Evolutionary conservation across 2,797 vertebrate species (phyloP), one percentile per base, ranked within the genome.

Genomic region (Morelia viridis): DNA sequence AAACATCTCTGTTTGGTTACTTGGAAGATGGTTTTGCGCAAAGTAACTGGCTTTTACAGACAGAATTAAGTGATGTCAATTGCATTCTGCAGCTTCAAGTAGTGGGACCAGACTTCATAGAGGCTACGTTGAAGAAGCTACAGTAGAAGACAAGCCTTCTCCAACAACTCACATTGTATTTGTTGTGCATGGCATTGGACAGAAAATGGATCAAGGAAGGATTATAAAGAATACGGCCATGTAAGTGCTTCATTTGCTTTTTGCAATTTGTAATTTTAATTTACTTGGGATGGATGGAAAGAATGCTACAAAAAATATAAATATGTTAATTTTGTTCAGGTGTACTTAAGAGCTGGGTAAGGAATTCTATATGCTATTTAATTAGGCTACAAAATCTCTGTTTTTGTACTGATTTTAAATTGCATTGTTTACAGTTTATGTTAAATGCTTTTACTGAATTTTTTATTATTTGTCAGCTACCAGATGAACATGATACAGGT

Each of bases 201-300:
- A 99, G 98, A 99, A 99, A 97, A 99, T 99, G 99, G 99, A 99
- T 97, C 98, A 99, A 97, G 99, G 99, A 26, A 99, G 99, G 96
- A 99, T 99, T 94, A 99, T 99, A 95, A 99, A 99, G 98, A 99
- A 99, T 96, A 99, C 99, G 57, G 99, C 98, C 96, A 99, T 99
- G 99, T 99, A 97, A 99, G 99, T 98, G 60, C 84, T 93, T 91
- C 3, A 3, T 84, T n/a, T 5, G 93, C n/a, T 83, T 22, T 46
- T 56, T 11, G 19, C 76, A 80, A 46, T 4, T 10, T 80, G 76
- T 24, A 24, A 46, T 80, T 80, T 46, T 80, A 41, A 24, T 46
- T 11, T 80, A 46, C 0, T 46, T 80, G 3, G 46, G 76, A 53
- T 46, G 46, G 22, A 46, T 80, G 11, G 35, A 35, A 46, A 80